Conservation (phyloP, 2,888 invertebrate genomes). For the Gymnocheta viridis region DNA sequence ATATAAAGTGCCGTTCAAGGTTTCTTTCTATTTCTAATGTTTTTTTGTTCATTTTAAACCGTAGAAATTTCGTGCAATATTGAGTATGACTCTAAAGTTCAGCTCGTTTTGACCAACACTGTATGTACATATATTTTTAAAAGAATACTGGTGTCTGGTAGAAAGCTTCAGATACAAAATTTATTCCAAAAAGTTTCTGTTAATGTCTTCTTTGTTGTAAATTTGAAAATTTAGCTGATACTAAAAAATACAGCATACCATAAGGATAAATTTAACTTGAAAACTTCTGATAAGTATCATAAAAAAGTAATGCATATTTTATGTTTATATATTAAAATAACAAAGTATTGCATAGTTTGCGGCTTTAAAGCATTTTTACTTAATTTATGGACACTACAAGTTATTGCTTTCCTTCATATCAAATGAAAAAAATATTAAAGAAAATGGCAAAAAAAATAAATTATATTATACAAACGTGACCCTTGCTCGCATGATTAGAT, state of each 20-base stretch:
- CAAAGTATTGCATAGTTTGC: constrained; percentile 12
- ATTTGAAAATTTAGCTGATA: neutral
- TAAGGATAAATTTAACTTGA: constrained; percentile 24
- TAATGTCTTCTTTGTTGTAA: neutral
- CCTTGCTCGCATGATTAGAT: constrained; percentile 55
- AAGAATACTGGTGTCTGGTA: too few species aligned
- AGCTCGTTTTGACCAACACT: too few species aligned
- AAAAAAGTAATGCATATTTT: constrained; percentile 37
- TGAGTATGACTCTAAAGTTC: too few species aligned
- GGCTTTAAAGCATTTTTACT: neutral
- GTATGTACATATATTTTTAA: too few species aligned
- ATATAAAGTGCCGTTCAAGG: too few species aligned
- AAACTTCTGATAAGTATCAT: constrained; percentile 6
- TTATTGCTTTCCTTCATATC: neutral
- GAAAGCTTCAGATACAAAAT: neutral
- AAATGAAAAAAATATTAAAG: neutral
- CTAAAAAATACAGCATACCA: constrained; percentile 19
- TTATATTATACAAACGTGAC: constrained; percentile 59
- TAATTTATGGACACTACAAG: neutral
- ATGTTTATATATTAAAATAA: neutral
- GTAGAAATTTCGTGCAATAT: too few species aligned
- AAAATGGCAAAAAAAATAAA: constrained; percentile 35
- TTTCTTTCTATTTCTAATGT: too few species aligned
- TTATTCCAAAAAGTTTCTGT: neutral
- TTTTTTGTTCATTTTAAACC: too few species aligned